A percentile compares a stretch with the other conserved stretches of the same genome.
These are phyloP conservation scores for Drosophila kuntzei DNA, from an alignment of 2,888 invertebrate species.

Conservation along the genomic window DNA sequence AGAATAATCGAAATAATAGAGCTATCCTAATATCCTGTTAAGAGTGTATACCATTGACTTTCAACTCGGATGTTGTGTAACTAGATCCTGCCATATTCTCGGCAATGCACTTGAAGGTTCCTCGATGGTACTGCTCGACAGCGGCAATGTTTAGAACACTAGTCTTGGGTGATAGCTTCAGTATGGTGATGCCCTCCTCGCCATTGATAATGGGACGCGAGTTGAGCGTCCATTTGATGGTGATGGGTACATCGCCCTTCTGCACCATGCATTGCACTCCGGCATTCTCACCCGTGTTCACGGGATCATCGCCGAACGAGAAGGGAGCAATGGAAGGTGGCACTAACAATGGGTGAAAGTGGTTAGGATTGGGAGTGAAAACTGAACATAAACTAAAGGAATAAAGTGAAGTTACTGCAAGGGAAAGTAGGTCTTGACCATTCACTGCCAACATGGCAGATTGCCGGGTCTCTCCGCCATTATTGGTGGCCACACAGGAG, in stretches of 20 bases:
- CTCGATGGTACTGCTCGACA: conserved; percentile 89
- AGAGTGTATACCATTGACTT: conserved; percentile 89
- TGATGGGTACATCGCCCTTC: conserved; percentile 92
- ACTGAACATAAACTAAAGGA: conserved; percentile 29
- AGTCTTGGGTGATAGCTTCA: conserved; percentile 88
- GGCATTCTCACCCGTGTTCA: conserved; percentile 90
- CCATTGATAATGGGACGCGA: conserved; percentile 85
- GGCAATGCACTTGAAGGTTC: conserved; percentile 91
- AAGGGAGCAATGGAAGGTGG: conserved; percentile 89
- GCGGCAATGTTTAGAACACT: conserved; percentile 89
- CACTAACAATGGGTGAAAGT: conserved; percentile 86
- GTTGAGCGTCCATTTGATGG: conserved; percentile 90
- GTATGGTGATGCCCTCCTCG: conserved; percentile 86
- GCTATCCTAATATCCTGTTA: not conserved
- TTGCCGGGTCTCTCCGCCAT: conserved; percentile 87
- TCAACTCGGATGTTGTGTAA: conserved; percentile 89
- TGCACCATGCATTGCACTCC: conserved; percentile 90
- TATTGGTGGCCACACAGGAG: conserved; percentile 88
- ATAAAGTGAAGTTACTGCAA: not conserved
- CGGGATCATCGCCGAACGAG: conserved; percentile 89
- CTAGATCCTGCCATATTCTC: conserved; percentile 89
- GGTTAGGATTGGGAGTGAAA: conserved; percentile 17
- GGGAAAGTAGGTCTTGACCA: conserved; percentile 85
- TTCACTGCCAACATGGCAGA: conserved; percentile 87
- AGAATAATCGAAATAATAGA: conserved; percentile 28